Base-by-base conservation (phyloP, 2,113 vertebrate genomes). In the Neodon shergylaensis region DNA sequence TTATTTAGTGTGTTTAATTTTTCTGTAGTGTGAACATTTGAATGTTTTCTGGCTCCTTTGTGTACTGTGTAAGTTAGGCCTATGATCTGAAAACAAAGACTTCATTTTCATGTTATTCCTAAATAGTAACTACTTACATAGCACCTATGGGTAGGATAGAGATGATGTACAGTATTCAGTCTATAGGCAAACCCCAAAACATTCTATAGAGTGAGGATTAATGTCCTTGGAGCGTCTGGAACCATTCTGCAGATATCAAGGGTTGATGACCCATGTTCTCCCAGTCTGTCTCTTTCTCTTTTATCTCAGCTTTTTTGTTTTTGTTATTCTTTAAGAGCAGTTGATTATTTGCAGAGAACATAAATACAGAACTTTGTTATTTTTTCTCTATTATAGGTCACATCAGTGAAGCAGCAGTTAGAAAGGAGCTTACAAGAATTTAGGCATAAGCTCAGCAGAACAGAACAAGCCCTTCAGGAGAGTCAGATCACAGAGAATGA, bases 391-490 rank as follows among this genome's bases (percentile, higher is more conserved):
- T 81, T 96, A 1, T 94, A 99, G 99, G 96, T 98, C 86, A 93
- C 66, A 63, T 94, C 97, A 82, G 98, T 96, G 94, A 99, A 99
- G 97, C 98, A 98, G 63, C 94, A 96, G 79, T 83, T 99, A 85
- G 99, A 99, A 96, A 98, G 68, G 0, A 98, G 98, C 86, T 74
- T 98, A 83, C 98, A 98, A 31, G 99, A 99, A 42, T 97, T 99
- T 26, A 98, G 98, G 89, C 99, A 99, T 90, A 99, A 98, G 95
- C 89, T 99, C 72, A 97, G 97, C 96, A 98, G 98, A 92, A 98
- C 98, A 36, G 99, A 99, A 76, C 99, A 99, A 96, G 97, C 97
- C 28, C 91, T 99, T 2, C 98, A 98, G 97, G 97, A 97, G 44
- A 98, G 97, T 91, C 98, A 98, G 97, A 95, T 73, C 66, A 98